Conservation (phyloP, 2,888 invertebrate genomes). For the Asteroscopus sphinx region DNA sequence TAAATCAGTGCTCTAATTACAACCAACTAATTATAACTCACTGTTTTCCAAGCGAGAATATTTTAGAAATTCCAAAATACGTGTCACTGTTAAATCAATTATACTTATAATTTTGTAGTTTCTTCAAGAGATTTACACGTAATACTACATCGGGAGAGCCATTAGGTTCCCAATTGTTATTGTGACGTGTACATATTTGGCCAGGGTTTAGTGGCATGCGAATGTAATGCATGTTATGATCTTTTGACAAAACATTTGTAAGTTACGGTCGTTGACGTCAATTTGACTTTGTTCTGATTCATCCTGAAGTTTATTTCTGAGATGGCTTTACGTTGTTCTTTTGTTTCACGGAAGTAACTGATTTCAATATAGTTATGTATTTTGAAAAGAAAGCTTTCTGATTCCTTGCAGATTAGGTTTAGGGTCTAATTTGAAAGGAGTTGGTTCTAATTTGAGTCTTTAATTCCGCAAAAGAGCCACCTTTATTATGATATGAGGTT, state of each 20-base stretch:
- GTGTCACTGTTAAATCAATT: not conserved
- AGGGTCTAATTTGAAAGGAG: too few relatives aligned
- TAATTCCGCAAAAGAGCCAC: too few relatives aligned
- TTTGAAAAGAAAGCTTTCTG: too few relatives aligned
- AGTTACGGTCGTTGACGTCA: constrained; percentile 14
- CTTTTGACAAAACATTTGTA: constrained; percentile 16
- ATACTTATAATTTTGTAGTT: not conserved
- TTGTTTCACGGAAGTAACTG: not conserved
- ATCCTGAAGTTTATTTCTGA: constrained; percentile 11
- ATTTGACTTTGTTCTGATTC: constrained; percentile 7
- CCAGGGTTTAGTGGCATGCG: not conserved
- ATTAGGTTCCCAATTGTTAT: constrained; percentile 3
- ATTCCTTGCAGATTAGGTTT: too few relatives aligned
- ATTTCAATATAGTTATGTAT: too few relatives aligned
- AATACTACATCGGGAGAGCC: not conserved
- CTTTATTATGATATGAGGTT: too few relatives aligned
- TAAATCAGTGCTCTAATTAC: too few relatives aligned
- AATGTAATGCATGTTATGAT: constrained; percentile 16
- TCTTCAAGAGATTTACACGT: not conserved
- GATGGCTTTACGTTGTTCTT: not conserved
- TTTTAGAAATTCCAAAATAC: too few relatives aligned
- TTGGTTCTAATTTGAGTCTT: too few relatives aligned
- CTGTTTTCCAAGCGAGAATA: too few relatives aligned
- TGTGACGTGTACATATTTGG: not conserved
- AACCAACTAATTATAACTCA: too few relatives aligned